Conservation (phyloP, 2,797 vertebrate genomes). For the Xenops minutus region DNA sequence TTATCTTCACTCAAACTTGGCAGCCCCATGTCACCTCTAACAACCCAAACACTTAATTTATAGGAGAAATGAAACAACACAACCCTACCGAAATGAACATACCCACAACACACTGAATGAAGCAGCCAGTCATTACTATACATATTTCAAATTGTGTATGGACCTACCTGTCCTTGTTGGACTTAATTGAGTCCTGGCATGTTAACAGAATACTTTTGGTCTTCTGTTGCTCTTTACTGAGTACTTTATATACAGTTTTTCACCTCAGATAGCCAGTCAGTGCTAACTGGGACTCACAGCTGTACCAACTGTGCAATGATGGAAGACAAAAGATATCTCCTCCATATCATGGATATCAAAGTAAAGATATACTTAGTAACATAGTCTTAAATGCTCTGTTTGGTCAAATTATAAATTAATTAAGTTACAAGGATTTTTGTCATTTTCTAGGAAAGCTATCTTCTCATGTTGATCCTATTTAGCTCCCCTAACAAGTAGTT, state of each 20-base stretch:
- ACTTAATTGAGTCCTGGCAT: not conserved
- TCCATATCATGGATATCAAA: not conserved
- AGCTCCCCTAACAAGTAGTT: not conserved
- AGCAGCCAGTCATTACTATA: not conserved
- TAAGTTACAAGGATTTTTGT: not conserved
- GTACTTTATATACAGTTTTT: not conserved
- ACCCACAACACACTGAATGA: not conserved
- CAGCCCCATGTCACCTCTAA: accelerated
- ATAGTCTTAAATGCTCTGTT: not conserved
- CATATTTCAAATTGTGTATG: not conserved
- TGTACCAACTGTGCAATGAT: not conserved
- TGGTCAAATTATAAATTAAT: not conserved
- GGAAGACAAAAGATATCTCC: not conserved
- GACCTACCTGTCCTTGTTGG: not conserved
- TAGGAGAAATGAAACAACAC: not conserved
- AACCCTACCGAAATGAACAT: not conserved
- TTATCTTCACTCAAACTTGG: not conserved
- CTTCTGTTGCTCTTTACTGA: not conserved
- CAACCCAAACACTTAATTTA: not conserved
- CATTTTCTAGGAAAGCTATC: not conserved
- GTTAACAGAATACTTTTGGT: not conserved
- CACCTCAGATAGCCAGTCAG: not conserved
- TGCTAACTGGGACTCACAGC: not conserved
- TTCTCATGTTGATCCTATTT: not conserved
- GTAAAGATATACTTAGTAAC: not conserved